Conservation (phyloP, 2,888 invertebrate genomes). For the Callosobruchus maculatus region DNA sequence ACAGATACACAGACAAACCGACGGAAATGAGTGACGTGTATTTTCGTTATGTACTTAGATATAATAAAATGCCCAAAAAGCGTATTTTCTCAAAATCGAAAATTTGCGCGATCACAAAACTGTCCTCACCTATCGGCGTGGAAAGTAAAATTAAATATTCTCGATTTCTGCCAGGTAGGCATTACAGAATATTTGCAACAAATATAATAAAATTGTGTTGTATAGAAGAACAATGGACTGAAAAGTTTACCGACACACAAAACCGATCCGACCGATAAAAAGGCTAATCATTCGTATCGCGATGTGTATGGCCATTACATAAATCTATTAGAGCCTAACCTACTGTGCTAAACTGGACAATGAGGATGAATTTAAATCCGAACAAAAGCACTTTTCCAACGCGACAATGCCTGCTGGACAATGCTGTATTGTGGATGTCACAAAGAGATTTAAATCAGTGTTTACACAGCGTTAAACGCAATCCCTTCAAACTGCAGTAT, state of each 20-base stretch:
- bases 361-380: slow-evolving; percentile 30
- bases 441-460: slow-evolving; percentile 47
- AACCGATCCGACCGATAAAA: background rate
- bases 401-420: slow-evolving; percentile 39
- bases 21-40: too few relatives aligned
- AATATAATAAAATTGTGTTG: background rate
- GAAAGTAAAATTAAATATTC: too few relatives aligned
- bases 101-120: too few relatives aligned
- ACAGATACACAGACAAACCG: too few relatives aligned
- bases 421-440: slow-evolving; percentile 41
- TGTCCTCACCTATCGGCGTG: too few relatives aligned
- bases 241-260: background rate
- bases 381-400: slow-evolving; percentile 35
- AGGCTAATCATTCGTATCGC: background rate
- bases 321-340: slow-evolving; percentile 4
- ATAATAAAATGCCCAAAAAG: too few relatives aligned
- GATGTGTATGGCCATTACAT: slow-evolving; percentile 6
- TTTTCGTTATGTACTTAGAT: too few relatives aligned
- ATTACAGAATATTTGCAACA: too few relatives aligned
- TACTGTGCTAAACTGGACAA: slow-evolving; percentile 16
- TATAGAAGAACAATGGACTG: background rate
- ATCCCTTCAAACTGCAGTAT: slow-evolving; percentile 35
- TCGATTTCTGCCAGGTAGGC: too few relatives aligned
- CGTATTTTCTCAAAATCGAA: too few relatives aligned
- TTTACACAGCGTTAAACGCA: slow-evolving; percentile 46